Percentiles rank a stretch among this genome's conserved stretches.
These are phyloP conservation scores for Eudasyphora cyanicolor DNA, from an alignment of 2,888 invertebrate genomes.

Conservation along the genomic window DNA sequence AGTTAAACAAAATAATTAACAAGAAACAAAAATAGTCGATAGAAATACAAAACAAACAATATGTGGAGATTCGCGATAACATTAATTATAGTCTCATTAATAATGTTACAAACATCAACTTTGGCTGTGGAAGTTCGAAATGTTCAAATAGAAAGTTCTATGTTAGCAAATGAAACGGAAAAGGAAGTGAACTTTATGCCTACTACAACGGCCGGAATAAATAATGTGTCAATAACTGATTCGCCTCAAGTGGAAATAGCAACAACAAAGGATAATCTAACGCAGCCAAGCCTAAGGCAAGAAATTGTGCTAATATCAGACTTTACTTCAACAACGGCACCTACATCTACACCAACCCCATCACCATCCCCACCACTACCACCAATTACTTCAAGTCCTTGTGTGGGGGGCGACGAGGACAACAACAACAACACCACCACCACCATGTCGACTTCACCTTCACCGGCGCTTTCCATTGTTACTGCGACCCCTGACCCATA, in stretches of 20 bases:
- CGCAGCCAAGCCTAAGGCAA: conserved; percentile 23
- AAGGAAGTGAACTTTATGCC: neutral
- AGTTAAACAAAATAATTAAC: neutral
- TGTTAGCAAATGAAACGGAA: conserved; percentile 22
- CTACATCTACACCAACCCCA: conserved; percentile 18
- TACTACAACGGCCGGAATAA: neutral
- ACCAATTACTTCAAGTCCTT: neutral
- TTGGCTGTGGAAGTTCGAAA: neutral
- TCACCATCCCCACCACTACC: conserved; percentile 20
- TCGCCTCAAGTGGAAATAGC: neutral
- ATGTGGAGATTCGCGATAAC: conserved; percentile 32
- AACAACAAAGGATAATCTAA: too few relatives aligned
- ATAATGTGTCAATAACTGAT: neutral
- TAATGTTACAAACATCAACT: conserved; percentile 3
- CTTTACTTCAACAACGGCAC: conserved; percentile 24
- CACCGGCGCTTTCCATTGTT: neutral
- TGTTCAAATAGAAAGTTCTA: neutral
- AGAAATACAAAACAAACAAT: conserved; percentile 24
- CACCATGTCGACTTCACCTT: neutral
- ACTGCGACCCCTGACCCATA: conserved; percentile 66
- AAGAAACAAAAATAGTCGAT: conserved; percentile 17
- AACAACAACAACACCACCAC: neutral
- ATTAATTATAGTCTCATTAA: neutral
- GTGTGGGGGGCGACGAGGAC: neutral
- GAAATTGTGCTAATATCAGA: too few relatives aligned